These are phyloP conservation scores for Chloromyia formosa DNA, from an alignment of 2,888 invertebrate genomes.

Conservation along the genomic window DNA sequence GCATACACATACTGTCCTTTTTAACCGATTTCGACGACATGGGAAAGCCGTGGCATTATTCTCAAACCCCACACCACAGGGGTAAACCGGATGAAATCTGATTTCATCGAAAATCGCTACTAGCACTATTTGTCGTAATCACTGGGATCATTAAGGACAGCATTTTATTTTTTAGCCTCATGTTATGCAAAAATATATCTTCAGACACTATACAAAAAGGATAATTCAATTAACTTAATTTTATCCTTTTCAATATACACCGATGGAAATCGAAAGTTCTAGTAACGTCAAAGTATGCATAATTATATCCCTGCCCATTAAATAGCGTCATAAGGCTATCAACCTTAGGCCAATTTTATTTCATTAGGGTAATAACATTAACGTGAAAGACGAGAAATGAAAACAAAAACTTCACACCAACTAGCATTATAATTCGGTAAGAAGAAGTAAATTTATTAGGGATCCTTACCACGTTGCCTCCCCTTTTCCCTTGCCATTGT, in stretches of 20 bases:
- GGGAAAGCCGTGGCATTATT: too few species aligned
- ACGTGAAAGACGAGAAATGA: neutral
- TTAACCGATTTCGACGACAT: too few species aligned
- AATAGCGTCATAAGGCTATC: neutral
- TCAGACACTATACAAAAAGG: too few species aligned
- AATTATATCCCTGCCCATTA: neutral
- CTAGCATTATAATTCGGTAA: neutral
- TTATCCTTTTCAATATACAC: too few species aligned
- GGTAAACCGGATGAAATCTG: neutral
- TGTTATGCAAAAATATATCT: too few species aligned
- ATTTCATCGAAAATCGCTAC: neutral
- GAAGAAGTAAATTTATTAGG: neutral
- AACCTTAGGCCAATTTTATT: neutral
- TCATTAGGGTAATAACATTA: slow-evolving; percentile 1
- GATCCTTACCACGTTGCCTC: neutral
- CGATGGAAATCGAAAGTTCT: too few species aligned
- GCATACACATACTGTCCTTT: too few species aligned
- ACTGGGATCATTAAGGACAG: too few species aligned
- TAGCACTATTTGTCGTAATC: too few species aligned
- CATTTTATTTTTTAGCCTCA: too few species aligned
- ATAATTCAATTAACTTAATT: too few species aligned
- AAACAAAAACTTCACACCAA: neutral
- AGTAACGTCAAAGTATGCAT: neutral
- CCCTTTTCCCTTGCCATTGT: neutral
- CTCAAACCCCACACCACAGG: too few species aligned